These are phyloP conservation scores for Deroplatys truncata DNA, from an alignment of 2,888 invertebrate genomes.

Conservation along the genomic window DNA sequence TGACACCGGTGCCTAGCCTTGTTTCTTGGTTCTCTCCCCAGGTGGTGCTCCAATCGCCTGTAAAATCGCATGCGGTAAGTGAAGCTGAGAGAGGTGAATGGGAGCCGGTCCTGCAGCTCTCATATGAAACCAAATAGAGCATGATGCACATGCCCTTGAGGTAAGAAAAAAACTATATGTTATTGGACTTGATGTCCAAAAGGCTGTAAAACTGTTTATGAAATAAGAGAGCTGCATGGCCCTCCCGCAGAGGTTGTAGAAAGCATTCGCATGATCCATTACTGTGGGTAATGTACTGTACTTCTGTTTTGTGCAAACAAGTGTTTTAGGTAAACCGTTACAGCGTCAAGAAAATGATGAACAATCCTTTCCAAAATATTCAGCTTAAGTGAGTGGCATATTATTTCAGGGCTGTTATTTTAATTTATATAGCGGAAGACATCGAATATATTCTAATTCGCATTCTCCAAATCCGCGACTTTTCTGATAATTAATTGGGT, in stretches of 20 bases:
- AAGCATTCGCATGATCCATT: background rate
- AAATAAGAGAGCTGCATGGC: background rate
- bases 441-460: too few relatives aligned
- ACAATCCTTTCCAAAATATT: too few relatives aligned
- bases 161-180: background rate
- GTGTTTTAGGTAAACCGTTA: too few relatives aligned
- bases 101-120: background rate
- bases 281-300: too few relatives aligned
- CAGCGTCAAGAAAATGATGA: too few relatives aligned
- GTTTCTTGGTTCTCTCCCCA: slow-evolving; percentile 17
- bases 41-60: background rate
- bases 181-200: background rate
- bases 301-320: too few relatives aligned
- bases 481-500: too few relatives aligned
- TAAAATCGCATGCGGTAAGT: slow-evolving; percentile 10
- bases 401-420: too few relatives aligned
- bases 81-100: background rate
- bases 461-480: too few relatives aligned
- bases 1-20: background rate
- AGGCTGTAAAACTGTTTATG: background rate
- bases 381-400: too few relatives aligned
- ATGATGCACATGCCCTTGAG: background rate
- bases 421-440: too few relatives aligned
- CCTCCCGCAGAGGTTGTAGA: background rate
- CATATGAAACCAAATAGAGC: background rate